Percentiles rank a stretch among this genome's conserved stretches.
phyloP scores from a whole-genome alignment of 1,140 invertebrate genomes.

The Brachionus asplanchnoidis region DNA sequence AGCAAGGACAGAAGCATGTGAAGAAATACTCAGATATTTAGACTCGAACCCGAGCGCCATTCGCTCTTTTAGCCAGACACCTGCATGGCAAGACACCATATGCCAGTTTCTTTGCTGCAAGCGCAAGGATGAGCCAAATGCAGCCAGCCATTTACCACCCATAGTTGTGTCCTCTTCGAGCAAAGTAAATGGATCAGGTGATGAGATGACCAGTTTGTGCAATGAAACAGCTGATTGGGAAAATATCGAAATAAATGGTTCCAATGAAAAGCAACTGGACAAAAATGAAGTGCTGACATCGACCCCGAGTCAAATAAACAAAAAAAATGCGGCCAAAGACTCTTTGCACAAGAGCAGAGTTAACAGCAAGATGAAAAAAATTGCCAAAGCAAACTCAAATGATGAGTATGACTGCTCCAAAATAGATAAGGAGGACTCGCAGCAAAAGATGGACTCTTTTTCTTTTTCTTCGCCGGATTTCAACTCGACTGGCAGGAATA shows the following conservation, averaged over 20 bases:
- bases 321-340: neutral
- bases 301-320: slow-evolving; percentile 1
- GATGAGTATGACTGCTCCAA: neutral
- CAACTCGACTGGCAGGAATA: neutral
- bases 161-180: neutral
- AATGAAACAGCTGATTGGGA: neutral
- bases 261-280: neutral
- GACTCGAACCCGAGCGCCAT: neutral
- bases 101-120: neutral
- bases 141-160: neutral
- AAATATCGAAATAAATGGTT: neutral
- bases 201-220: neutral
- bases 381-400: neutral
- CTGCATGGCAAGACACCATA: slow-evolving; percentile 26
- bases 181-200: neutral
- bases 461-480: slow-evolving; percentile 24
- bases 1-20: neutral
- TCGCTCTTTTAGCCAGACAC: neutral
- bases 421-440: neutral
- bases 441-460: neutral
- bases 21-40: neutral
- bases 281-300: slow-evolving; percentile 1
- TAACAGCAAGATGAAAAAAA: neutral
- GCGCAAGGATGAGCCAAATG: neutral
- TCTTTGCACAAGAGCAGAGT: neutral